Base-by-base conservation (phyloP, 1,140 invertebrate species). In the Bombyx mori region DNA sequence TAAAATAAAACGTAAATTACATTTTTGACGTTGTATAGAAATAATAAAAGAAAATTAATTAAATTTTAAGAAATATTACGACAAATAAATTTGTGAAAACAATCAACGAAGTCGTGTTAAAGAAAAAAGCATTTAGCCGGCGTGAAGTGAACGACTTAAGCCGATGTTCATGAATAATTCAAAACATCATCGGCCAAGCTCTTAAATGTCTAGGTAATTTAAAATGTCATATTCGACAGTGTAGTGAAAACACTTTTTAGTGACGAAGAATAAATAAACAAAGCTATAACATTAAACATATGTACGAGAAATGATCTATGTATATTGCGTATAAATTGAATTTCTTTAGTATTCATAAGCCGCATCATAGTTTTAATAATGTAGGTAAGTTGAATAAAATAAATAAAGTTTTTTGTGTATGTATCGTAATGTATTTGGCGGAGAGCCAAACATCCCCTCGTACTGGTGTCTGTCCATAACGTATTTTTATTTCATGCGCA, bases 401-500 rank as follows among this genome's bases (percentile, higher is more conserved):
- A 47, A 47, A 47, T 47, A 47, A 47, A 10, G 6, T 2, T 47
- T 47, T 3, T 47, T 3, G 46, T 46, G 45, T 8, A 46, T n/a
- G 12, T 10, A 12, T 47, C 12, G 12, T 47, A 47, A 10, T 10
- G 69, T 73, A 64, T 73, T 66, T 75, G 73, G 70, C 67, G 49
- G 53, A 18, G 54, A 59, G 73, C 73, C 73, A 75, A 67, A 60
- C 65, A 55, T 58, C 62, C 59, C 68, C 62, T 58, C 51, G 47
- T 61, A 60, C 63, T 61, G 61, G 52, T 61, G 63, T 61, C 59
- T 54, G 58, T 65, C 51, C 52, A 62, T 59, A 53, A 65, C 65
- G 63, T 73, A 67, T 72, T 75, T 75, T 75, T 75, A 73, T 70
- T 68, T 68, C 52, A 68, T 67, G 58, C 64, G 64, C 56, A 68